Percentiles rank a stretch among this genome's conserved stretches.
These are phyloP conservation scores for Cyprinodon diabolis DNA, from an alignment of 2,797 vertebrate genomes.

Conservation along the genomic window DNA sequence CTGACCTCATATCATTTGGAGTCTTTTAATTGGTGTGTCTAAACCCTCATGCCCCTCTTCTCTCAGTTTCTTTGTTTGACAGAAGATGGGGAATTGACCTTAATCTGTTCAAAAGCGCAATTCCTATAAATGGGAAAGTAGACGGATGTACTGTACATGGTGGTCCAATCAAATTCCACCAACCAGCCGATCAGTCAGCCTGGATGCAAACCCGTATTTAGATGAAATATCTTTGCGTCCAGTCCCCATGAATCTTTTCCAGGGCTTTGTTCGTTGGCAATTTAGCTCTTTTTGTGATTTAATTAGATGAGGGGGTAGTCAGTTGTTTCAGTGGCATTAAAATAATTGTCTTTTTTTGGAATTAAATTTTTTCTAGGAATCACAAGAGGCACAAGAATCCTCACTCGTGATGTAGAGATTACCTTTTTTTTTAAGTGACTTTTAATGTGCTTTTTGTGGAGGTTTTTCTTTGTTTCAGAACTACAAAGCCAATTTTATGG, in stretches of 20 bases:
- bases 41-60: conserved; percentile 9
- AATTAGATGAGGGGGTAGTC: conserved; percentile 68
- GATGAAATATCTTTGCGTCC: conserved; percentile 35
- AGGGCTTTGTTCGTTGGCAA: conserved; percentile 50
- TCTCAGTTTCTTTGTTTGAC: conserved; percentile 29
- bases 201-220: conserved; percentile 36
- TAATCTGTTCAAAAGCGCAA: conserved; percentile 26
- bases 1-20: conserved; percentile 8
- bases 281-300: conserved; percentile 69
- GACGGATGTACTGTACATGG: conserved; percentile 53
- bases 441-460: background rate
- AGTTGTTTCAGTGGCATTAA: conserved; percentile 52
- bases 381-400: conserved; percentile 11
- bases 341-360: conserved; percentile 59
- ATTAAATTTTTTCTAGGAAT: conserved; percentile 27
- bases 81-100: conserved; percentile 18
- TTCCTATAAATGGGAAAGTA: conserved; percentile 29
- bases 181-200: conserved; percentile 54
- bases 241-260: conserved; percentile 45
- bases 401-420: conserved; percentile 7
- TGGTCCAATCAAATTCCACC: conserved; percentile 62
- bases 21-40: conserved; percentile 26
- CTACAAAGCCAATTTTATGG: background rate
- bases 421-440: background rate
- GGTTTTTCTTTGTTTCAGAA: background rate